Base-by-base conservation (phyloP, 2,888 invertebrate genomes). In the Syrista parreyssii region DNA sequence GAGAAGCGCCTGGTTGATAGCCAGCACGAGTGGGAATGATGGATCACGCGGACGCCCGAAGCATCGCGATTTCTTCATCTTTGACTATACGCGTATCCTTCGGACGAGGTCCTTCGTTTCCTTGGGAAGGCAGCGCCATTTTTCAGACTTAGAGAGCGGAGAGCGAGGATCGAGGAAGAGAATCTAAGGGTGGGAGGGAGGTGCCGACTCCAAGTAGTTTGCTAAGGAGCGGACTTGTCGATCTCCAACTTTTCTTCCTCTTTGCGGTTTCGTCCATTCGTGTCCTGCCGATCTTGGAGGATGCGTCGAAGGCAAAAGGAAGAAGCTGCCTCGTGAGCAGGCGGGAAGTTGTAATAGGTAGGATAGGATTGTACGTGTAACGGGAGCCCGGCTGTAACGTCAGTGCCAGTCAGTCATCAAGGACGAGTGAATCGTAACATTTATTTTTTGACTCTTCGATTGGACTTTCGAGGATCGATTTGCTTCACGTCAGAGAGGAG, bases 151-250 rank as follows among this genome's bases (percentile, higher is more conserved):
- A 1, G 55, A 23, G 9, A 55, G 55, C 55, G 55, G 23, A 68
- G 73, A 78, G 77, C 68, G 40, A 40, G 71, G 78, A 81, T 68
- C 78, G 79, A 82, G 78, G 76, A 73, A 77, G 81, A 71, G 68
- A 80, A 79, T 77, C 76, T 78, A 76, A 82, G 75, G 73, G 73
- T 75, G 74, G 73, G 75, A 76, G 74, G 76, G 77, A 76, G 74
- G 76, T 76, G 32, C 4, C 40, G 12, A 4, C 15, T 40, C 12
- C 40, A 40, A 15, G 6, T 6, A 15, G 6, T 40, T 15, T 15
- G 15, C 40, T 15, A 1, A 15, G 40, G 40, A 0, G 40, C 15
- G 4, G 1, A 6, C 40, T 40, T 4, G 40, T n/a, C 31, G 12
- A 15, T 68, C 55, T 15, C 32, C 30, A 34, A 2, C 12, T 75